Percentiles rank a stretch among this genome's conserved stretches.
phyloP scores from a whole-genome alignment of 2,888 invertebrate species.

The Agrenia bidenticulata region DNA sequence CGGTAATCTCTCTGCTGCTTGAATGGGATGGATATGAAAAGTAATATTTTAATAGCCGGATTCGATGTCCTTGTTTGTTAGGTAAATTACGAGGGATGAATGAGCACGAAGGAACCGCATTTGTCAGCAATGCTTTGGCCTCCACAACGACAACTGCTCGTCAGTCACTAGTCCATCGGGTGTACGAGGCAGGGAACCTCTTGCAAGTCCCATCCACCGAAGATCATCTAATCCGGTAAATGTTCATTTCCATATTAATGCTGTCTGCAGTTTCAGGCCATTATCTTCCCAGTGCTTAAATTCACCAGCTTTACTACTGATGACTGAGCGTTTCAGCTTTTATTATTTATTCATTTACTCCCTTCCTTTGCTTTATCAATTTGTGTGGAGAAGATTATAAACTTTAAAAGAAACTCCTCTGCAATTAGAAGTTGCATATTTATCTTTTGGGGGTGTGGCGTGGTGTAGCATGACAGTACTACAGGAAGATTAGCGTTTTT shows the following conservation, averaged over 20 bases:
- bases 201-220: constrained; percentile 64
- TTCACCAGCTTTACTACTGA: too few species aligned
- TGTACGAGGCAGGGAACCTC: constrained; percentile 77
- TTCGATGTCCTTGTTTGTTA: constrained; percentile 40
- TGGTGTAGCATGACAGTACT: too few species aligned
- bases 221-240: constrained; percentile 62
- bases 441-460: too few species aligned
- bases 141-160: constrained; percentile 40
- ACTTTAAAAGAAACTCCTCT: too few species aligned
- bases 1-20: constrained; percentile 8
- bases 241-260: constrained; percentile 23
- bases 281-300: not conserved
- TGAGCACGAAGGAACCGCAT: constrained; percentile 65
- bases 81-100: constrained; percentile 87
- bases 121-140: constrained; percentile 35
- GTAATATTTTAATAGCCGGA: constrained; percentile 5
- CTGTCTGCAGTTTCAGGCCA: not conserved
- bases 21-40: constrained; percentile 2
- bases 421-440: too few species aligned
- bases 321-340: too few species aligned
- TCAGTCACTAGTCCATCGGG: constrained; percentile 62
- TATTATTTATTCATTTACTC: too few species aligned
- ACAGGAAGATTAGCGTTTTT: too few species aligned
- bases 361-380: too few species aligned
- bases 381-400: too few species aligned